Evolutionary conservation across 1,140 invertebrate genomes (phyloP).

Genomic region (Chrysomallon squamiferum): DNA sequence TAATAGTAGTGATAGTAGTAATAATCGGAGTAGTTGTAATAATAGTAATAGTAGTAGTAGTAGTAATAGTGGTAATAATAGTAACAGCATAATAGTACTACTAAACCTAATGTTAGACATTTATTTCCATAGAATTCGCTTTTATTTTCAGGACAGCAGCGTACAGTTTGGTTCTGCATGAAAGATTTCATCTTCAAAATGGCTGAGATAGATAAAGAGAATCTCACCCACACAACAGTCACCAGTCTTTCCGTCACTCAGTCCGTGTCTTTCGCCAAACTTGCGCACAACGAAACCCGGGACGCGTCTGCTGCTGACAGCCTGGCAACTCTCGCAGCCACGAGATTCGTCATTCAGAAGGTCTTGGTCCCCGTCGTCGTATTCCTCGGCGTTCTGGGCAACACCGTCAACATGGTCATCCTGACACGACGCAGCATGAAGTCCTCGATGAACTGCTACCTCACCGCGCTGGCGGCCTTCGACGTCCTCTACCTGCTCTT

Average conservation of each 20-base stretch:
- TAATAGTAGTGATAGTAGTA: no score
- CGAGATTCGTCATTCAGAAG: slow-evolving; percentile 25
- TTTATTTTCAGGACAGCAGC: no score
- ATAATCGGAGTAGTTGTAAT: no score
- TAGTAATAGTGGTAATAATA: no score
- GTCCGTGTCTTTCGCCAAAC: not conserved
- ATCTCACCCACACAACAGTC: not conserved
- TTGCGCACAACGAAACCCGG: not conserved
- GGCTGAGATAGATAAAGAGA: not conserved
- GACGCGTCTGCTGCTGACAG: not conserved
- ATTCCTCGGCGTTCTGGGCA: slow-evolving; percentile 39
- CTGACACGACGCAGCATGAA: slow-evolving; percentile 77
- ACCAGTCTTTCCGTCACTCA: not conserved
- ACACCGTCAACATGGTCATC: slow-evolving; percentile 63
- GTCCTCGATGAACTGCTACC: slow-evolving; percentile 76
- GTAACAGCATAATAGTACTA: no score
- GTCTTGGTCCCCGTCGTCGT: slow-evolving; percentile 44
- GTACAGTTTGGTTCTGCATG: not conserved
- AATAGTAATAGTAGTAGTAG: no score
- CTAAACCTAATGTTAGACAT: no score
- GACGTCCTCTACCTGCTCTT: slow-evolving; percentile 76
- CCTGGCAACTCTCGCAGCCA: not conserved
- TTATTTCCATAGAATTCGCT: no score
- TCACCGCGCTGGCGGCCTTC: slow-evolving; percentile 76
- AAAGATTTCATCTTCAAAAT: not conserved